Percentiles rank a stretch among this genome's conserved stretches.
These are phyloP conservation scores for Sebastes itinus DNA, from an alignment of 2,797 vertebrate species.

Conservation along the genomic window DNA sequence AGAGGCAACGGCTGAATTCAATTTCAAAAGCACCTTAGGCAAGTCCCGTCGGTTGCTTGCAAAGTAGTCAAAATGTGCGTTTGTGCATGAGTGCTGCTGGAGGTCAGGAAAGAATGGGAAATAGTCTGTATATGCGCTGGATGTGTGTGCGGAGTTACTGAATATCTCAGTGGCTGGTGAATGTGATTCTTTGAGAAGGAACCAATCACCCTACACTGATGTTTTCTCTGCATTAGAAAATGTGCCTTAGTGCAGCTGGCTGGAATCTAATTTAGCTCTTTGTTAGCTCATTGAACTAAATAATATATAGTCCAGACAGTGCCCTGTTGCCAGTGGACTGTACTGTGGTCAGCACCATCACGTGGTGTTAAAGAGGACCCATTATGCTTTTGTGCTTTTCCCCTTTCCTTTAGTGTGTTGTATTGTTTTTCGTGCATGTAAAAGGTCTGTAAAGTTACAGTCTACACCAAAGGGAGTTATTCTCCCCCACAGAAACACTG, in stretches of 20 bases:
- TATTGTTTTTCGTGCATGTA: neutral
- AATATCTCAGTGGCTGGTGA: constrained; percentile 32
- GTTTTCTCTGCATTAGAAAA: neutral
- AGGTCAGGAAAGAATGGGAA: constrained; percentile 22
- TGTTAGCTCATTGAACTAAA: constrained; percentile 20
- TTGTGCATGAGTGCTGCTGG: constrained; percentile 27
- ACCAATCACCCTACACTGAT: constrained; percentile 32
- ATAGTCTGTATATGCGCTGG: constrained; percentile 11
- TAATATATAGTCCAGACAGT: constrained; percentile 2
- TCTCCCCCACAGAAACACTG: neutral
- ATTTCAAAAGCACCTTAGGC: constrained; percentile 43
- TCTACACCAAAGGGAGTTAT: neutral
- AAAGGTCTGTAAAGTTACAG: neutral
- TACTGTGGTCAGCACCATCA: neutral
- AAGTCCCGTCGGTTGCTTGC: constrained; percentile 18
- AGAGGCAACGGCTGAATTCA: constrained; percentile 26
- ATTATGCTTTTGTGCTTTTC: neutral
- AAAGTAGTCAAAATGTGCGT: constrained; percentile 30
- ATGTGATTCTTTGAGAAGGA: constrained; percentile 47
- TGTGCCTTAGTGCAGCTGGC: neutral
- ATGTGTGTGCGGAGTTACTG: constrained; percentile 31
- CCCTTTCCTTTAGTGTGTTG: rapidly evolving
- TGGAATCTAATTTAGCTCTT: constrained; percentile 28
- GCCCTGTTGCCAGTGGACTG: constrained; percentile 10
- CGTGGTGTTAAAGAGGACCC: neutral